phyloP scores from a whole-genome alignment of 2,888 invertebrate genomes.

The Saturnia pavonia region DNA sequence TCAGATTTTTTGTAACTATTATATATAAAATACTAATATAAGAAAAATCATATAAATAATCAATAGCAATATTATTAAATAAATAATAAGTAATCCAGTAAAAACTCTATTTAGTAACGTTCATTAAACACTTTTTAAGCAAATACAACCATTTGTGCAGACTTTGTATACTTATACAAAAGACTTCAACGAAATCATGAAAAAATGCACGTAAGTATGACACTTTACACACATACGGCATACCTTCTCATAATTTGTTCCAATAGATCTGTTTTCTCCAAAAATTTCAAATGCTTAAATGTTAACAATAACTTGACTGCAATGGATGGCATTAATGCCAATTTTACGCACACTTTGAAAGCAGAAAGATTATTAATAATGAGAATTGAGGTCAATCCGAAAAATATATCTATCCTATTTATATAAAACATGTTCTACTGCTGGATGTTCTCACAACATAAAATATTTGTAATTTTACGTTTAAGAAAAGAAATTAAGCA shows the following conservation, averaged over 20 bases:
- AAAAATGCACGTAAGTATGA: not conserved
- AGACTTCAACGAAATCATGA: conserved; percentile 42
- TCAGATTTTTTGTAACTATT: conserved; percentile 5
- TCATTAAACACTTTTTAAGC: conserved; percentile 1
- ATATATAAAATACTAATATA: not conserved
- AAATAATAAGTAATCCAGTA: conserved; percentile 11
- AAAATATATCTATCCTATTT: not conserved
- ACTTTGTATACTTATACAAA: conserved; percentile 31
- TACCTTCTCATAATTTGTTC: not conserved
- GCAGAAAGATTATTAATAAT: too few species aligned
- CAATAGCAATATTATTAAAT: too few species aligned
- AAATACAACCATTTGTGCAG: not conserved
- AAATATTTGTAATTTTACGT: not conserved
- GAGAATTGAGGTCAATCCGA: too few species aligned
- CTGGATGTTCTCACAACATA: too few species aligned
- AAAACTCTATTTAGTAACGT: conserved; percentile 26
- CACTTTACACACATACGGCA: not conserved
- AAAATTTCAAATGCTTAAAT: too few species aligned
- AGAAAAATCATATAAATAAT: too few species aligned
- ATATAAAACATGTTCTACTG: too few species aligned
- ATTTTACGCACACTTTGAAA: too few species aligned
- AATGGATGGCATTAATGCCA: too few species aligned
- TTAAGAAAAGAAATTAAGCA: not conserved
- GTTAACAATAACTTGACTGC: too few species aligned
- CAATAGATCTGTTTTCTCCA: not conserved